These are phyloP conservation scores for Gouania willdenowi DNA, from an alignment of 2,797 vertebrate species.

Conservation along the genomic window DNA sequence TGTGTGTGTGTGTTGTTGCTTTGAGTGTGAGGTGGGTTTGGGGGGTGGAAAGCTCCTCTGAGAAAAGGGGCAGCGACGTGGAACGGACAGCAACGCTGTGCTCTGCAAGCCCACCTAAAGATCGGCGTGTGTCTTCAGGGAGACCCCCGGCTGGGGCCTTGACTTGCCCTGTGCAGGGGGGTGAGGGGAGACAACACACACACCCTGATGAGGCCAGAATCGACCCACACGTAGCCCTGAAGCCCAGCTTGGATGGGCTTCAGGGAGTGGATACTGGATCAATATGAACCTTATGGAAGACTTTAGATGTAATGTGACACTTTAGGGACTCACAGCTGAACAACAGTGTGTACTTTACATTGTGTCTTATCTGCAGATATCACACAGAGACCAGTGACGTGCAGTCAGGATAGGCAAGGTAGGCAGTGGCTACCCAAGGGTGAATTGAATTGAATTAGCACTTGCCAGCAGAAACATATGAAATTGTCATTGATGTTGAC, in stretches of 20 bases:
- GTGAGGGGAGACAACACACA: slow-evolving; percentile 59
- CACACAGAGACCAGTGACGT: no score
- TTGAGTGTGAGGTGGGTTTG: slow-evolving; percentile 1
- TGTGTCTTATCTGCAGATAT: no score
- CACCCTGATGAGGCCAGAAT: slow-evolving; percentile 45
- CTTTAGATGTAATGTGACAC: no score
- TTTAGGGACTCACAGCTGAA: no score
- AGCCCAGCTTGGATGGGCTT: neutral
- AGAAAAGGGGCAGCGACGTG: slow-evolving; percentile 68
- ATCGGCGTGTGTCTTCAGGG: slow-evolving; percentile 64
- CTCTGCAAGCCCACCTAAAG: slow-evolving; percentile 54
- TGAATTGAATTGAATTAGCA: no score
- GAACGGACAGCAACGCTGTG: slow-evolving; percentile 49
- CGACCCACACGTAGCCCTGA: slow-evolving; percentile 29
- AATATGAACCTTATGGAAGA: slow-evolving; percentile 40
- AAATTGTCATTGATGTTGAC: no score
- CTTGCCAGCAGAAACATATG: no score
- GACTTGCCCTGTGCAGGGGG: slow-evolving; percentile 5
- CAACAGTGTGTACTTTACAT: no score
- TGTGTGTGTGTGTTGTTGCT: slow-evolving; percentile 2
- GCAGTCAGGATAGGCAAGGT: no score
- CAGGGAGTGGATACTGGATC: no score
- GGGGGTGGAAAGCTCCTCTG: slow-evolving; percentile 13
- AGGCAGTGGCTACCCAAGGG: no score
- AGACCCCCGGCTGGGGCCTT: slow-evolving; percentile 57